Evolutionary conservation across 2,113 vertebrate species (phyloP).

Genomic region (Plecotus auritus): DNA sequence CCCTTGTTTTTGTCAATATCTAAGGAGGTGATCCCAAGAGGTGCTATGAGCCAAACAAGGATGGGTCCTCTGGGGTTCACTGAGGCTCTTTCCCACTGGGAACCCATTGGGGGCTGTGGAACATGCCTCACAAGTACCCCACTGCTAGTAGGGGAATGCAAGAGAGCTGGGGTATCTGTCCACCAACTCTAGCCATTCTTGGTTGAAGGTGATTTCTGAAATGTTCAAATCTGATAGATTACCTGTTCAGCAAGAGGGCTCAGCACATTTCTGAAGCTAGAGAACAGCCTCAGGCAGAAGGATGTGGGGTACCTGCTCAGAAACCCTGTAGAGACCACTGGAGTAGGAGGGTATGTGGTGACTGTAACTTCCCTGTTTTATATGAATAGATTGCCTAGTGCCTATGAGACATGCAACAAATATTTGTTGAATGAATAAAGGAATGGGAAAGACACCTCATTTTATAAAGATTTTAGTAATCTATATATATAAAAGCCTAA

Average conservation of each 20-base stretch:
- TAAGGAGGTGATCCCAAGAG: not conserved
- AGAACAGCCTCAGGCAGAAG: not conserved
- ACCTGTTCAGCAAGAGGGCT: not conserved
- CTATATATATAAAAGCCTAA: no score
- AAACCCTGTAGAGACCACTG: not conserved
- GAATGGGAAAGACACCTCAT: not conserved
- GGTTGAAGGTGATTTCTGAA: not conserved
- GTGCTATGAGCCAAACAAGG: not conserved
- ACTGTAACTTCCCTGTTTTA: not conserved
- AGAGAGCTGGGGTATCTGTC: not conserved
- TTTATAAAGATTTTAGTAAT: not conserved
- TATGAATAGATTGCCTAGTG: not conserved
- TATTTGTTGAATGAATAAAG: not conserved
- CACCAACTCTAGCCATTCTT: not conserved
- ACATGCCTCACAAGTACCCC: not conserved
- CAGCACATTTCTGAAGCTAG: not conserved
- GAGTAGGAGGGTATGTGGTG: not conserved
- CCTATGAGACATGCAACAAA: not conserved
- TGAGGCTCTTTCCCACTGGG: not conserved
- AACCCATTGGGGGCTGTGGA: not conserved
- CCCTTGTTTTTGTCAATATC: not conserved
- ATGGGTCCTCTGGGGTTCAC: not conserved
- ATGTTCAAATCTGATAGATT: not conserved
- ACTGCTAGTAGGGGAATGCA: no score
- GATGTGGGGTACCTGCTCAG: not conserved